A percentile compares a stretch with the other conserved stretches of the same genome.
phyloP scores from a whole-genome alignment of 2,888 invertebrate genomes.

The Sminthurides aquaticus region DNA sequence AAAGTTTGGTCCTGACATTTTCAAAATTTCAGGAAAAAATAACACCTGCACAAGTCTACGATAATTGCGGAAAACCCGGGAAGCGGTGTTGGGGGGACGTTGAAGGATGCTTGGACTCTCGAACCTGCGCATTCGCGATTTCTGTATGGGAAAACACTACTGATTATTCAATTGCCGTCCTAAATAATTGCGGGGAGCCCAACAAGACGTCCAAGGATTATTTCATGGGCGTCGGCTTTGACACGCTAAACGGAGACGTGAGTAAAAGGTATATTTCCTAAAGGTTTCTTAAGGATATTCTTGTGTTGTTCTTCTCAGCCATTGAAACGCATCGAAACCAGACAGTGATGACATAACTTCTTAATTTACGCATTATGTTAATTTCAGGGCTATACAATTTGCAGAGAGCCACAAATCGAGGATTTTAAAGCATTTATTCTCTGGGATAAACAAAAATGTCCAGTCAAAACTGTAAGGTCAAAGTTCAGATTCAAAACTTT shows the following conservation, averaged over 20 bases:
- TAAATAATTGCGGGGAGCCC: slow-evolving; percentile 1
- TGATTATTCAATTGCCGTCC: neutral
- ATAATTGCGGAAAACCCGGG: neutral
- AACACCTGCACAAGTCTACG: neutral
- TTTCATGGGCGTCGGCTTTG: neutral
- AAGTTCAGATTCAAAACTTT: neutral
- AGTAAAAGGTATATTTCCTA: neutral
- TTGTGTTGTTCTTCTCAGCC: no score
- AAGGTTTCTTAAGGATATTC: neutral
- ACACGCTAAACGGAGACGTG: neutral
- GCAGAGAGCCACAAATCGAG: neutral
- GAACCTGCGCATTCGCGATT: neutral
- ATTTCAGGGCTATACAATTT: neutral
- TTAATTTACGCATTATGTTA: no score
- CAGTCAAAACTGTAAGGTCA: slow-evolving; percentile 2
- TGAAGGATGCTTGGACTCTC: neutral
- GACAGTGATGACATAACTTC: no score
- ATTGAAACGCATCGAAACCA: no score
- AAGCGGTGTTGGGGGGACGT: neutral
- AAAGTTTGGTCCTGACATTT: no score
- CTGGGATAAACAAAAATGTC: neutral
- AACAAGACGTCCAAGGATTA: neutral
- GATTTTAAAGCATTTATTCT: neutral
- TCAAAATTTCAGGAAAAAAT: neutral
- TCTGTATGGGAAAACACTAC: neutral